Percentiles rank a stretch among this genome's conserved stretches.
These are phyloP conservation scores for Oryzias celebensis DNA, from an alignment of 2,113 vertebrate species.

Conservation along the genomic window DNA sequence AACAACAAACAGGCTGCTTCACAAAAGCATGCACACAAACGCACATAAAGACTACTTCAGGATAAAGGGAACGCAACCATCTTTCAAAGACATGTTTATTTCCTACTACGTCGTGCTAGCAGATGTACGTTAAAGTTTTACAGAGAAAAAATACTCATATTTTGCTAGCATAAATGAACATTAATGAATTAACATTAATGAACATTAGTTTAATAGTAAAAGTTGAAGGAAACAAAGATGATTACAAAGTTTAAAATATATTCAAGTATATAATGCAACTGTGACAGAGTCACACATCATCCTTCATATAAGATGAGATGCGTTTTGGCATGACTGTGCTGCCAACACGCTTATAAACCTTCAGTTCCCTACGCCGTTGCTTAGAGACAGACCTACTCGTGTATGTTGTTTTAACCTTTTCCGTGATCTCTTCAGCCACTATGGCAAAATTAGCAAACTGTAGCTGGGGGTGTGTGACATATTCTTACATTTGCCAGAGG, in stretches of 20 bases:
- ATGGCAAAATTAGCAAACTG: conserved; percentile 56
- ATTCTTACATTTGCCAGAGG: conserved; percentile 41
- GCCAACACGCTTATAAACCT: conserved; percentile 14
- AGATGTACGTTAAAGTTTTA: conserved; percentile 1
- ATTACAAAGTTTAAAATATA: neutral
- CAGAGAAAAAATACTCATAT: neutral
- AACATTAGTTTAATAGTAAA: neutral
- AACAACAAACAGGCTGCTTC: conserved; percentile 50
- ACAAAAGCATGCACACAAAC: conserved; percentile 23
- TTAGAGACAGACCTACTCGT: conserved; percentile 37
- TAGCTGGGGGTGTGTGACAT: conserved; percentile 40
- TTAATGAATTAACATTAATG: no score
- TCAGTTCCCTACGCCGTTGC: conserved; percentile 37
- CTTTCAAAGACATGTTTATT: conserved; percentile 24
- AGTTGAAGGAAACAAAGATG: neutral
- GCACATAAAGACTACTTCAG: conserved; percentile 35
- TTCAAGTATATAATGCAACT: neutral
- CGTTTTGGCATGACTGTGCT: conserved; percentile 39
- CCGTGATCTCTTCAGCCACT: conserved; percentile 59
- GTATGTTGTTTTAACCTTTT: conserved; percentile 62
- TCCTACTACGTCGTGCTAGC: conserved; percentile 15
- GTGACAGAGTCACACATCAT: conserved; percentile 15
- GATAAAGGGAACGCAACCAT: conserved; percentile 18
- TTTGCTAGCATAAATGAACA: no score
- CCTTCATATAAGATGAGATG: conserved; percentile 45